Evolutionary conservation across 2,888 invertebrate genomes (phyloP).

Genomic region (Azorinus chamasolen): DNA sequence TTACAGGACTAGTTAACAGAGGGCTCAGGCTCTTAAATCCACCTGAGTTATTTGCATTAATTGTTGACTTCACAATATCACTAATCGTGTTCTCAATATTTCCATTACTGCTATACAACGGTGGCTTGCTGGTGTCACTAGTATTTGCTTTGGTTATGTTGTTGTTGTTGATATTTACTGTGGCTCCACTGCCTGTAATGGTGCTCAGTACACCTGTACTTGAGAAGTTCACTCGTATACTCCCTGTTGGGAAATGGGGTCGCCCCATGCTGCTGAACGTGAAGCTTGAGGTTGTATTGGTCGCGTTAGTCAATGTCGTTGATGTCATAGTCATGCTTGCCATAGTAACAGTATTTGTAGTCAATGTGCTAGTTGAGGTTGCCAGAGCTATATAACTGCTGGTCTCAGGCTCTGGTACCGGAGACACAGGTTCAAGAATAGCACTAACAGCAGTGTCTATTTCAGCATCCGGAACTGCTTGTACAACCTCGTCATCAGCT

Average conservation of each 20-base stretch:
- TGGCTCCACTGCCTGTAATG: constrained; percentile 34
- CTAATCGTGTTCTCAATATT: constrained; percentile 59
- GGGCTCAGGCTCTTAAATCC: constrained; percentile 59
- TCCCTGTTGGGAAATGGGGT: constrained; percentile 55
- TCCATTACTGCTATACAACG: constrained; percentile 30
- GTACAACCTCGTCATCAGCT: constrained; percentile 27
- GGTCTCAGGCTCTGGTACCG: constrained; percentile 32
- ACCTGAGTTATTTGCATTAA: constrained; percentile 48
- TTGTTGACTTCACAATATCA: constrained; percentile 59
- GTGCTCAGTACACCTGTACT: constrained; percentile 52
- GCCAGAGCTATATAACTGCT: constrained; percentile 51
- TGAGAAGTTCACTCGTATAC: constrained; percentile 55
- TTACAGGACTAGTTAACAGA: constrained; percentile 46
- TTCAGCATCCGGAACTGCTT: constrained; percentile 29
- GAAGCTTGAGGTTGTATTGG: constrained; percentile 54
- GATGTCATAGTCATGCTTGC: constrained; percentile 68
- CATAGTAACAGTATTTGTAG: constrained; percentile 69
- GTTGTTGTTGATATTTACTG: constrained; percentile 41
- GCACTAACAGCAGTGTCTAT: constrained; percentile 61
- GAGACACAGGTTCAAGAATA: constrained; percentile 54
- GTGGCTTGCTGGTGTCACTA: constrained; percentile 12
- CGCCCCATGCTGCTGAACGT: constrained; percentile 58
- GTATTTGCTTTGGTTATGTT: constrained; percentile 14
- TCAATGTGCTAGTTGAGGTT: constrained; percentile 55
- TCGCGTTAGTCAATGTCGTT: constrained; percentile 64